These are phyloP conservation scores for Taenaris catops DNA, from an alignment of 2,888 invertebrate genomes.

Conservation along the genomic window DNA sequence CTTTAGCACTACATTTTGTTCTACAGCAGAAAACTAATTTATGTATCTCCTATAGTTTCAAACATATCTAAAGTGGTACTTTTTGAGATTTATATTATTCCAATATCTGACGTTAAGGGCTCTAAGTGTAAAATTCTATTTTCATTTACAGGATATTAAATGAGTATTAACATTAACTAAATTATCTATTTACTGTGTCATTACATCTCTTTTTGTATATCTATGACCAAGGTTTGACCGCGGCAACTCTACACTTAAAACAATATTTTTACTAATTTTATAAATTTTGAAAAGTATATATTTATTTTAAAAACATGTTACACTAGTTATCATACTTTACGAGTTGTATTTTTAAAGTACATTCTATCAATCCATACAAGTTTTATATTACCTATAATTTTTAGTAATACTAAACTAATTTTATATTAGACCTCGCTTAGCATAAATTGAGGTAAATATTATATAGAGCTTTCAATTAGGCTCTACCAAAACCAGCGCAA, in stretches of 20 bases:
- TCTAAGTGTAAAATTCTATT: conserved; percentile 15
- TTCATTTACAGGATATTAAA: conserved; percentile 20
- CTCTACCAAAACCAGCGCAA: too few relatives aligned
- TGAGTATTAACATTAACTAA: conserved; percentile 24
- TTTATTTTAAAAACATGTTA: conserved; percentile 20
- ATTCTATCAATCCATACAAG: conserved; percentile 24
- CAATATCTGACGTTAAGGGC: conserved; percentile 2
- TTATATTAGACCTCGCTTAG: conserved; percentile 23
- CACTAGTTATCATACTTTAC: conserved; percentile 23
- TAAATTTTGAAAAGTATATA: conserved; percentile 20
- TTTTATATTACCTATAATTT: conserved; percentile 18
- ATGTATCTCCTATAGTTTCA: conserved; percentile 32
- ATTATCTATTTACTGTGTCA: conserved; percentile 19
- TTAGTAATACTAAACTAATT: conserved; percentile 18
- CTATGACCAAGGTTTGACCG: conserved; percentile 20
- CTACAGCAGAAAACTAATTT: conserved; percentile 54
- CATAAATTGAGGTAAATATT: conserved; percentile 24
- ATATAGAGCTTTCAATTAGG: too few relatives aligned
- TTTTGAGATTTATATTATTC: conserved; percentile 1
- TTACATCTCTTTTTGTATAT: conserved; percentile 10
- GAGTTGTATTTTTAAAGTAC: conserved; percentile 11
- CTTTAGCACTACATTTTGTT: conserved; percentile 56
- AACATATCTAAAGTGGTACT: conserved; percentile 31
- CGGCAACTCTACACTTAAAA: conserved; percentile 11
- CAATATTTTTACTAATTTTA: conserved; percentile 17